A percentile compares a stretch with the other conserved stretches of the same genome.
Conservation (phyloP, 2,888 invertebrate genomes). For the Tenthredo distinguenda region DNA sequence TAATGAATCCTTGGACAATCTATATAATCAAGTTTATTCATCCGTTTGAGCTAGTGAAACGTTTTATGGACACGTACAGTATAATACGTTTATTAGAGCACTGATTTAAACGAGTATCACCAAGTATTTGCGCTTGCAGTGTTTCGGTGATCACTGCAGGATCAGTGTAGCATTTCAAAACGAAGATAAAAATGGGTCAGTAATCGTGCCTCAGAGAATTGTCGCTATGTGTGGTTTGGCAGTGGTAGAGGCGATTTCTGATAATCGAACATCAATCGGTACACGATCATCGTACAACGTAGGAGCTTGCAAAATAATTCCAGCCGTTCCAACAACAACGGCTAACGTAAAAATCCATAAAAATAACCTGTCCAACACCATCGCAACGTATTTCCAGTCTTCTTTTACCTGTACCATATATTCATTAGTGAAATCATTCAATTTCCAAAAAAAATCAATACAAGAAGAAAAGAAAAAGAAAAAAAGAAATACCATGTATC, state of each 20-base stretch:
- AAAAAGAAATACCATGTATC: not conserved
- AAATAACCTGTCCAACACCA: slow-evolving; percentile 98
- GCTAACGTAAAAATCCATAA: slow-evolving; percentile 98
- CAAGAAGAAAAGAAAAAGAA: not conserved
- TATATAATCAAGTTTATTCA: slow-evolving; percentile 7
- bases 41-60: slow-evolving; percentile 32
- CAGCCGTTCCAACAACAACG: slow-evolving; percentile 95
- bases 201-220: slow-evolving; percentile 72
- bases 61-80: not conserved
- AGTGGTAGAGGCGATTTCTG: slow-evolving; percentile 93
- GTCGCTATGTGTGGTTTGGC: slow-evolving; percentile 88
- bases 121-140: not conserved
- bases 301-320: slow-evolving; percentile 96
- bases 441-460: not conserved
- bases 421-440: not conserved
- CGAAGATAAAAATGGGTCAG: slow-evolving; percentile 10
- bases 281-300: slow-evolving; percentile 95
- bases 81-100: not conserved
- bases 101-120: not conserved
- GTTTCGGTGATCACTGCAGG: not conserved
- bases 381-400: slow-evolving; percentile 99
- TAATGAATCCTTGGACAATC: slow-evolving; percentile 7
- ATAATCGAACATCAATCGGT: slow-evolving; percentile 92
- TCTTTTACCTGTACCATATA: slow-evolving; percentile 88
- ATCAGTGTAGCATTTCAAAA: slow-evolving; percentile 18